phyloP scores from a whole-genome alignment of 1,140 invertebrate species.

The Megathymus violae region DNA sequence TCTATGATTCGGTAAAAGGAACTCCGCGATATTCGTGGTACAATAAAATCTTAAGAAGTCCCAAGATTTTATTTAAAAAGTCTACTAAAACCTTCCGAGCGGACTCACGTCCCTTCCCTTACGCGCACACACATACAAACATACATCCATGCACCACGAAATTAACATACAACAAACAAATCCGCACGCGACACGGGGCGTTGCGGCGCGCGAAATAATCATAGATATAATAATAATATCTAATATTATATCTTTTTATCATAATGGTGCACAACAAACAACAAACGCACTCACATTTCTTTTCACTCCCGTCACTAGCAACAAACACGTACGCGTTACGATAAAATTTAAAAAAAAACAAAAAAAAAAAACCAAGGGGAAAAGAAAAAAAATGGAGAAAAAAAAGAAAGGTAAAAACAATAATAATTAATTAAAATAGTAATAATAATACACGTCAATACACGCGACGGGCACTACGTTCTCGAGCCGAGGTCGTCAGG shows the following conservation, averaged over 20 bases:
- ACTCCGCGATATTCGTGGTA: conserved; percentile 19
- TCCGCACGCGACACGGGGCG: conserved; percentile 37
- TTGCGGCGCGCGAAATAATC: conserved; percentile 44
- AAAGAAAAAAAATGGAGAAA: conserved; percentile 44
- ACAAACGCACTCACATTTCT: conserved; percentile 71
- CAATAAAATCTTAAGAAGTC: conserved; percentile 16
- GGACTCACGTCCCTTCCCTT: conserved; percentile 11
- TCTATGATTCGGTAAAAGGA: conserved; percentile 17
- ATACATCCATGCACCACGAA: conserved; percentile 22
- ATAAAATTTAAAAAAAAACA: conserved; percentile 76
- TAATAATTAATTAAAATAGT: conserved; percentile 48
- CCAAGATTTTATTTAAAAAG: conserved; percentile 24
- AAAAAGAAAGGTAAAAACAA: conserved; percentile 53
- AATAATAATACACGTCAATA: conserved; percentile 35
- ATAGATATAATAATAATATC: conserved; percentile 47
- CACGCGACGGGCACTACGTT: conserved; percentile 53
- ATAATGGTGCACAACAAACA: conserved; percentile 70
- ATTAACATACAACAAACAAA: conserved; percentile 39
- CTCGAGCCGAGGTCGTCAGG: conserved; percentile 45
- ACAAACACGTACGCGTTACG: conserved; percentile 62
- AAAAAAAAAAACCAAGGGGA: conserved; percentile 46
- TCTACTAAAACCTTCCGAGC: conserved; percentile 22
- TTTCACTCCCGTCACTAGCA: conserved; percentile 59
- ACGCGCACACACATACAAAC: conserved; percentile 18
- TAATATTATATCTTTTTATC: conserved; percentile 35